Evolutionary conservation across 2,113 vertebrate genomes (phyloP), one percentile per base, ranked within the genome.

Genomic region (Hemichromis elongatus): DNA sequence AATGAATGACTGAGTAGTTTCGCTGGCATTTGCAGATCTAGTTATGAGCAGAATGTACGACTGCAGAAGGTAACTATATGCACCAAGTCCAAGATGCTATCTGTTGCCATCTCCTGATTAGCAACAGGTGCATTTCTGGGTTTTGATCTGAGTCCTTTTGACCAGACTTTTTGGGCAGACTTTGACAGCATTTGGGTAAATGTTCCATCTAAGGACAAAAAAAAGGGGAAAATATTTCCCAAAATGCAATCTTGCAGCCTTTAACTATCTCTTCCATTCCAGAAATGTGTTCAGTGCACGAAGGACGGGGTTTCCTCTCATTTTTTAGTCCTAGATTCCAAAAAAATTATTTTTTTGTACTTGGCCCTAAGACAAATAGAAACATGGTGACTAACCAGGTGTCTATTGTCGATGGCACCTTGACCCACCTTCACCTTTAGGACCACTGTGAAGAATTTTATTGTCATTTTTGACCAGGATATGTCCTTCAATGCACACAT

Each of bases 151-250:
- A 19, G 42, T 73, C 40, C 66, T 47, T 68, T 45, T 45, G 66
- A 45, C 66, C 37, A 70, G 26, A 26, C 21, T 70, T 0, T 70
- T 24, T 70, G 66, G 42, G 37, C 37, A 70, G 66, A 70, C n/a
- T 68, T 68, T 42, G 12, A 42, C 5, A 42, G n/a, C 35, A 24
- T 68, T 19, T 11, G 1, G 35, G 7, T 24, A 68, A 68, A 68
- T 24, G 21, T 70, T 45, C 37, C 66, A 68, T 16, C 63, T 16
- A 45, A 45, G 2, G 37, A 24, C 13, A 40, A 24, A 26, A 66
- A 24, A 24, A 70, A 1, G 3, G 21, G 3, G 0, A 0, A 1
- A 0, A 3, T 6, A n/a, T 0, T 37, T 47, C 33, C 59, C 59
- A 8, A 66, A 68, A 70, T 70, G 68, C 68, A 73, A 47, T 73